Conservation (phyloP, 2,888 invertebrate genomes). For the Caenorhabditis auriculariae region DNA sequence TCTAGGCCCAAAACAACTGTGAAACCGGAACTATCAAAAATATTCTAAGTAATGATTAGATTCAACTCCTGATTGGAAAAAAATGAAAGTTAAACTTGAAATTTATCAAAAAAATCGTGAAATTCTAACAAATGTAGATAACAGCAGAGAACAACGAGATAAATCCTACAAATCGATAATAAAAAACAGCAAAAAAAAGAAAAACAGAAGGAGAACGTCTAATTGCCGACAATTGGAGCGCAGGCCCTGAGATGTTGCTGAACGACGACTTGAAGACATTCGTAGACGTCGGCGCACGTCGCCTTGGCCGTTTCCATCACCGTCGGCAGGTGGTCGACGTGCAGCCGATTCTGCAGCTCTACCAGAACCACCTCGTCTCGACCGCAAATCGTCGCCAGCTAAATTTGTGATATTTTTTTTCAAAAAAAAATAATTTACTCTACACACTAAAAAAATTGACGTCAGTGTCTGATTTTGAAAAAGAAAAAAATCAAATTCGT, state of each 20-base stretch:
- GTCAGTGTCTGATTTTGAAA: background rate
- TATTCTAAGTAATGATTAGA: too few species aligned
- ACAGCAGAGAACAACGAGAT: constrained; percentile 1
- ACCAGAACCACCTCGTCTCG: constrained; percentile 43
- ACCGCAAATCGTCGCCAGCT: constrained; percentile 45
- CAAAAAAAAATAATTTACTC: background rate
- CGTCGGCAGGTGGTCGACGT: constrained; percentile 30
- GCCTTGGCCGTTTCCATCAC: constrained; percentile 31
- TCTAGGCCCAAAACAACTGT: too few species aligned
- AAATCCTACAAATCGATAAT: constrained; percentile 6
- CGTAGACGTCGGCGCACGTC: constrained; percentile 37
- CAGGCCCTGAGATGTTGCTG: constrained; percentile 33
- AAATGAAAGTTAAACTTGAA: background rate
- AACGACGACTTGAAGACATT: constrained; percentile 39
- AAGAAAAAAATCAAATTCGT: too few species aligned
- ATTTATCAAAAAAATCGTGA: background rate
- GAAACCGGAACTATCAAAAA: too few species aligned
- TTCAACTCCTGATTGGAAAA: too few species aligned
- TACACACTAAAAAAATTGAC: background rate
- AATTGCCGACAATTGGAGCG: constrained; percentile 20
- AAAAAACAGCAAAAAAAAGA: constrained; percentile 6
- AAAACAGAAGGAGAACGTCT: constrained; percentile 6
- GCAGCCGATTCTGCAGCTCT: constrained; percentile 46
- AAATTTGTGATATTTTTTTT: background rate
- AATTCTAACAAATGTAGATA: background rate